Percentiles rank a stretch among this genome's conserved stretches.
phyloP scores from a whole-genome alignment of 2,113 vertebrate species.

The Nestor notabilis region DNA sequence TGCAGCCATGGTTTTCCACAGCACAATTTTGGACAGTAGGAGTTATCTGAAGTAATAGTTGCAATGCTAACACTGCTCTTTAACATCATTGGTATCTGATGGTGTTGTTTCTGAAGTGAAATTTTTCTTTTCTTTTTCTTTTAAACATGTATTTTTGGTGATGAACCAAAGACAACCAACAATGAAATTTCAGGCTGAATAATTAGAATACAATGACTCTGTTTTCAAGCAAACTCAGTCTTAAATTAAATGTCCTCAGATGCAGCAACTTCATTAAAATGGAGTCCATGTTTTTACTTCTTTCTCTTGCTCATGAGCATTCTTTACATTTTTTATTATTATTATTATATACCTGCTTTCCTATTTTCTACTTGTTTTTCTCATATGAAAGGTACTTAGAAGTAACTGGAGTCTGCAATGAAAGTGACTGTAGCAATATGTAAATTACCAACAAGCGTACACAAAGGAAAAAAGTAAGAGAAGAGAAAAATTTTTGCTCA shows the following conservation, averaged over 20 bases:
- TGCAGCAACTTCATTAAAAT: not conserved
- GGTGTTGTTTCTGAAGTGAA: not conserved
- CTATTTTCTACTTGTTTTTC: not conserved
- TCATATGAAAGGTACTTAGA: not conserved
- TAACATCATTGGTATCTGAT: not conserved
- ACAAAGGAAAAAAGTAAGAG: not conserved
- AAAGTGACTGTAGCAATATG: not conserved
- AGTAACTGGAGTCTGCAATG: not conserved
- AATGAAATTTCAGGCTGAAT: not conserved
- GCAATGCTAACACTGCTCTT: not conserved
- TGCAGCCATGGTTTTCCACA: not conserved
- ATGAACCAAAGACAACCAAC: not conserved
- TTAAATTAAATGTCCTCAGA: not conserved
- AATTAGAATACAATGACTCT: not conserved
- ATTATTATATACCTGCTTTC: not conserved
- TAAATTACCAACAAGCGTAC: not conserved
- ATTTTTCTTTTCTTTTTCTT: not conserved
- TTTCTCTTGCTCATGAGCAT: not conserved
- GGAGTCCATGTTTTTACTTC: not conserved
- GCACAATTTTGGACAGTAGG: not conserved
- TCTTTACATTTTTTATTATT: not conserved
- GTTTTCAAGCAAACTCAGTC: not conserved
- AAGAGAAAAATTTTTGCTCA: not conserved
- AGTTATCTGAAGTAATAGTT: not conserved
- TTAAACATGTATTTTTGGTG: not conserved